These are phyloP conservation scores for Nasonia oneida DNA, from an alignment of 2,888 invertebrate species.

Conservation along the genomic window DNA sequence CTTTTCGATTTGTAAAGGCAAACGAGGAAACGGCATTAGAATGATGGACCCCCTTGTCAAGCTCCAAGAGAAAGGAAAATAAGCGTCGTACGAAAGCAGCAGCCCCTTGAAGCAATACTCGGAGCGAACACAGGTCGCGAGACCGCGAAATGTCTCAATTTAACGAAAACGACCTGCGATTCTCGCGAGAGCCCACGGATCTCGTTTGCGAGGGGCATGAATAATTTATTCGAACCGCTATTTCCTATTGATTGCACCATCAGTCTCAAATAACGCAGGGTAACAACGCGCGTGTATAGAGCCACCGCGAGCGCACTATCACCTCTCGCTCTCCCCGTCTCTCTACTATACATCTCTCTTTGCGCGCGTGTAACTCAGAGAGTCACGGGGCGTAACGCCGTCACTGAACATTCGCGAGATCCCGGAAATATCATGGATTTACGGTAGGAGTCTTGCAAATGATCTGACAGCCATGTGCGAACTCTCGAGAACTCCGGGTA, in stretches of 20 bases:
- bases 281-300: neutral
- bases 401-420: neutral
- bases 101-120: constrained; percentile 4
- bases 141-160: constrained; percentile 64
- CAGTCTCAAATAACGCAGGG: constrained; percentile 38
- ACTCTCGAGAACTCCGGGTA: too few relatives aligned
- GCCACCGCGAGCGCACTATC: neutral
- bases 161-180: constrained; percentile 66
- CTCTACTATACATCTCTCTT: neutral
- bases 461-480: neutral
- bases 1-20: neutral
- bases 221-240: constrained; percentile 67
- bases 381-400: constrained; percentile 1
- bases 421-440: neutral
- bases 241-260: constrained; percentile 67
- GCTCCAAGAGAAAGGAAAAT: neutral
- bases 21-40: neutral
- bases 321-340: neutral
- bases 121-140: neutral
- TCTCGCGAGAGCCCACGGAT: constrained; percentile 64
- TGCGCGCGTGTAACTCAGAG: neutral
- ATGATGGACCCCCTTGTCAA: neutral
- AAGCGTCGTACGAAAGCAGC: neutral
- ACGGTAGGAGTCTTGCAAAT: neutral
- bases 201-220: constrained; percentile 65